Conservation (phyloP, 2,113 vertebrate species). For the Crotalus tigris region DNA sequence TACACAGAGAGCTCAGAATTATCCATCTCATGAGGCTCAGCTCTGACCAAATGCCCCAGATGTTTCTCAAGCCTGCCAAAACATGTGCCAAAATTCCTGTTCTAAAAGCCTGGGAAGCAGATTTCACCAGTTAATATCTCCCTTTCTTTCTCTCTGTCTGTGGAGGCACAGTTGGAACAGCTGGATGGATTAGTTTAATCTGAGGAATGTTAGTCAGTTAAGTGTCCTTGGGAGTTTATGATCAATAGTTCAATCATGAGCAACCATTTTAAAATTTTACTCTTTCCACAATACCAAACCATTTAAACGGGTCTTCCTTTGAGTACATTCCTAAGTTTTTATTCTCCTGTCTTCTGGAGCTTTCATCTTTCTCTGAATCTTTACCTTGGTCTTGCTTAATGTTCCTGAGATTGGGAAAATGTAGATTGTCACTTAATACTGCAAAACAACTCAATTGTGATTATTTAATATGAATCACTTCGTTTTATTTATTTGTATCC, state of each 20-base stretch:
- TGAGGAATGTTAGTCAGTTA: constrained; percentile 18
- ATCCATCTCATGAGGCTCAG: background rate
- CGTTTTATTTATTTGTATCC: background rate
- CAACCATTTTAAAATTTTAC: background rate
- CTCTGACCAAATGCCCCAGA: background rate
- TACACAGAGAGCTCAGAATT: background rate
- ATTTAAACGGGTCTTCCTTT: background rate
- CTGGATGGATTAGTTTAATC: constrained; percentile 29
- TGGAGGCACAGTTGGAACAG: constrained; percentile 1
- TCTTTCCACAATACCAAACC: background rate
- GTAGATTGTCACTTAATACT: background rate
- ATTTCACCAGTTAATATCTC: background rate
- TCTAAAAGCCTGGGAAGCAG: background rate
- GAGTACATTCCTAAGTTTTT: background rate
- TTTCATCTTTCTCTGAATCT: background rate
- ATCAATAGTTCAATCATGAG: background rate
- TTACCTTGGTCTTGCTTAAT: background rate
- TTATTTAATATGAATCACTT: background rate
- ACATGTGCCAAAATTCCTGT: background rate
- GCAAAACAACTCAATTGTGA: background rate
- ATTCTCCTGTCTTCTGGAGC: background rate
- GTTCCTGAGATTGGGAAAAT: background rate
- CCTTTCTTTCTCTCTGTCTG: background rate
- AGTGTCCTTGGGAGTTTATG: background rate
- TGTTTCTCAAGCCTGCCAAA: background rate